phyloP scores from a whole-genome alignment of 2,113 vertebrate species.

The mouse (Mus musculus) region DNA sequence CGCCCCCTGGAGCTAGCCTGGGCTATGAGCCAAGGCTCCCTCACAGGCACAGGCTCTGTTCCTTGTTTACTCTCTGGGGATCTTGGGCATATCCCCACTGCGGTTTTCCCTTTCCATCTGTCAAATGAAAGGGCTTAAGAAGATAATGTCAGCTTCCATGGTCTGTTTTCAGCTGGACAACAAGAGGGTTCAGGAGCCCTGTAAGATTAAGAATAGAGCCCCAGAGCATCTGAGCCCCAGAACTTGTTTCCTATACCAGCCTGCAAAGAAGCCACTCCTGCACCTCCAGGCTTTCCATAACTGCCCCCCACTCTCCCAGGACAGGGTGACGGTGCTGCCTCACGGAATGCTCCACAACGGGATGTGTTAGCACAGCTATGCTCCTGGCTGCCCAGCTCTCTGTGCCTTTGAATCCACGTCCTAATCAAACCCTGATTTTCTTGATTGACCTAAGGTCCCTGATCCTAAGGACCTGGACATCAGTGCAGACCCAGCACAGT shows the following conservation, averaged over 20 bases:
- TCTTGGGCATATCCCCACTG: neutral
- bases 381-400: neutral
- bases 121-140: neutral
- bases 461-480: accelerated
- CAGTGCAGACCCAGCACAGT: neutral
- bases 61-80: neutral
- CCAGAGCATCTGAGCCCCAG: neutral
- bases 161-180: neutral
- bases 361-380: accelerated
- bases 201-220: neutral
- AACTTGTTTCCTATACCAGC: neutral
- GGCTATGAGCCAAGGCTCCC: neutral
- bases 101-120: neutral
- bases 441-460: neutral
- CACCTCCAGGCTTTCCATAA: neutral
- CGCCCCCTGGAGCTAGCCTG: accelerated
- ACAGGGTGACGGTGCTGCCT: accelerated
- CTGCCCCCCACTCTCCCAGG: no score
- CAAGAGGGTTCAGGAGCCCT: neutral
- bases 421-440: neutral
- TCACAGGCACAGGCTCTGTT: accelerated
- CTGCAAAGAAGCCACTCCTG: neutral
- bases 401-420: neutral
- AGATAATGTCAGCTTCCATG: neutral
- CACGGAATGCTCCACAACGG: accelerated